Base-by-base conservation (phyloP, 1,140 invertebrate genomes). In the Ylistrum balloti region DNA sequence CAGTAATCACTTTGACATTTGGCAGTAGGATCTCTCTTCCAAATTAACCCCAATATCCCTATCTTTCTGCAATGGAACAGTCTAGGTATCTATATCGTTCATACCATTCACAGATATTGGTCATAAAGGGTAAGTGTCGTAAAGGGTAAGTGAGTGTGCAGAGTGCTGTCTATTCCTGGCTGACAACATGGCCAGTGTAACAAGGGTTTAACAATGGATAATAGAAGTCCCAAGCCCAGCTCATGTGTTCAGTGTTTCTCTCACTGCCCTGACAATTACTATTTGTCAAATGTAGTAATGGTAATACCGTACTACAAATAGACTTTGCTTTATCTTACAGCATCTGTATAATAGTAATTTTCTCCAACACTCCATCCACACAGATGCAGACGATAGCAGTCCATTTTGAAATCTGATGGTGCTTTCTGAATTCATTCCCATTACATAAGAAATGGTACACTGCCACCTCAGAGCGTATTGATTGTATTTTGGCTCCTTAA, bases 401-500 rank as follows among this genome's bases (percentile, higher is more conserved):
- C 41, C 10, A 45, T 45, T 45, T 45, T 45, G 41, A 74, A 28
- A 74, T 74, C 56, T 74, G 56, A 74, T 74, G n/a, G 56, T 74
- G n/a, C 22, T 28, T 74, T 22, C 56, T 74, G 56, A 74, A 74
- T 74, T 45, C 41, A 45, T 45, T 45, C n/a, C 56, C 56, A 74
- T 74, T 74, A 74, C 56, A 74, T 74, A 74, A 74, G 56, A 74
- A 74, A 74, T 28, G n/a, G 56, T 74, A 74, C 17, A n/a, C 56
- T 28, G 22, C 22, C 56, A 45, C 56, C 22, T 28, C n/a, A n/a
- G n/a, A 28, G 56, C 22, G 1, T 74, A 74, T 74, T 74, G 56
- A 74, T 74, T 74, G 56, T 28, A 17, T 74, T 74, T 74, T 74
- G 56, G 56, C 56, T 74, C n/a, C 56, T 74, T 74, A 28, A n/a